Evolutionary conservation across 2,888 invertebrate species (phyloP), one percentile per base, ranked within the genome.

Genomic region (Flexamia atlantica): DNA sequence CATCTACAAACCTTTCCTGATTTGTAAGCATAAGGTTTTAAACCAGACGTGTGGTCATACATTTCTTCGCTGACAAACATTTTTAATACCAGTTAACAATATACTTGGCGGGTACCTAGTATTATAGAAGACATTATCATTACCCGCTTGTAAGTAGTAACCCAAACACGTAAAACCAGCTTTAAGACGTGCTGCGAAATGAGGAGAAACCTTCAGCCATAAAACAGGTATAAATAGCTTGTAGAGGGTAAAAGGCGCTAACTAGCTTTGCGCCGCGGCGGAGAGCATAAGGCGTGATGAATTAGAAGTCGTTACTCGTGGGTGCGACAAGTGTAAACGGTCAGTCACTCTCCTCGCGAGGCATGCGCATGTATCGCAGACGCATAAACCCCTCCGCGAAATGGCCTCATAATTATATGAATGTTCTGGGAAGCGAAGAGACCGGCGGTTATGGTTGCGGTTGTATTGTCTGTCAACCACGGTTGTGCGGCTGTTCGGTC

Each of bases 291-390:
- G 2, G 60, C 60, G 53, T 53, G 53, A 20, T 53, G 60, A 23
- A 60, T 60, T 46, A 57, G 57, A 57, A 57, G 14, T 3, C 57
- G 23, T 57, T 57, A 57, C 9, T 4, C 23, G 57, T 23, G 23
- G 23, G 57, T 20, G 64, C 64, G 64, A 64, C 64, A 28, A 28
- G 64, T 64, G 64, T 30, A 14, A 64, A 64, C 64, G 25, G 64
- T n/a, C 64, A 1, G 25, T 23, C 10, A 64, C 30, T 64, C 64
- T 28, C 30, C n/a, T 28, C 57, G 23, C 57, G 57, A 23, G 5
- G 57, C 57, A 7, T 23, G 23, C 23, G 23, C 57, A 50, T 25
- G 25, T 64, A 64, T 30, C 4, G 64, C 64, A 17, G 14, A 28
- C 64, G 64, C 64, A 64, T 64, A 64, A 64, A 64, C 64, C 14